Conservation (phyloP, 2,888 invertebrate species). For the Cheilosia grossa region DNA sequence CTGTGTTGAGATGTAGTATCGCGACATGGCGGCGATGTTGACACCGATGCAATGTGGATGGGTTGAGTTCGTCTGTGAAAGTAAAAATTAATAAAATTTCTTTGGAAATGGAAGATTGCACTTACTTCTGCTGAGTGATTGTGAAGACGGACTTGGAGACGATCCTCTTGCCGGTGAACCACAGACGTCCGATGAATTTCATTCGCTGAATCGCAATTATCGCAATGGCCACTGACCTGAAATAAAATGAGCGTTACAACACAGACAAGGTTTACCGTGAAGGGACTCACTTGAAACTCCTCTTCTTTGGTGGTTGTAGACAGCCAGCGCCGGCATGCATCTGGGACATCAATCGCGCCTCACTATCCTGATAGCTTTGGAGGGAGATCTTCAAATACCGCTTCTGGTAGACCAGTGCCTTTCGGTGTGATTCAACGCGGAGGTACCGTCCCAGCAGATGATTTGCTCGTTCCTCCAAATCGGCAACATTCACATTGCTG, state of each 20-base stretch:
- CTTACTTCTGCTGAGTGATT: slow-evolving; percentile 82
- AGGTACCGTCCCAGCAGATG: slow-evolving; percentile 88
- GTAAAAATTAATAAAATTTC: slow-evolving; percentile 35
- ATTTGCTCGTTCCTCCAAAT: slow-evolving; percentile 84
- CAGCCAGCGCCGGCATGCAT: slow-evolving; percentile 74
- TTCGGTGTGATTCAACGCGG: slow-evolving; percentile 92
- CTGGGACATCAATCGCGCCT: slow-evolving; percentile 79
- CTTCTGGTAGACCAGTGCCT: slow-evolving; percentile 95
- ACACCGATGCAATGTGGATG: slow-evolving; percentile 60
- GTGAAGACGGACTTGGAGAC: slow-evolving; percentile 84
- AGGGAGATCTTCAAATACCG: slow-evolving; percentile 90
- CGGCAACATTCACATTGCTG: slow-evolving; percentile 78
- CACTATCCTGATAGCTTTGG: slow-evolving; percentile 83
- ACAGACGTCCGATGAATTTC: slow-evolving; percentile 87
- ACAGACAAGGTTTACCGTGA: background rate
- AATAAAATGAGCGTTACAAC: slow-evolving; percentile 74
- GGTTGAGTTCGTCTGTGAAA: slow-evolving; percentile 64
- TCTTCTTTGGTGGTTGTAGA: slow-evolving; percentile 77
- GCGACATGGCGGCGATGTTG: slow-evolving; percentile 77
- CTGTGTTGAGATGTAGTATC: slow-evolving; percentile 66
- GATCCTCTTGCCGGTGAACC: slow-evolving; percentile 86
- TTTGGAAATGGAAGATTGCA: background rate
- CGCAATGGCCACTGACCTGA: slow-evolving; percentile 85
- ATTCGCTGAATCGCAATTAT: slow-evolving; percentile 87
- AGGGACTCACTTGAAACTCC: slow-evolving; percentile 81